Base-by-base conservation (phyloP, 2,888 invertebrate species). In the Ennomos quercinarius region DNA sequence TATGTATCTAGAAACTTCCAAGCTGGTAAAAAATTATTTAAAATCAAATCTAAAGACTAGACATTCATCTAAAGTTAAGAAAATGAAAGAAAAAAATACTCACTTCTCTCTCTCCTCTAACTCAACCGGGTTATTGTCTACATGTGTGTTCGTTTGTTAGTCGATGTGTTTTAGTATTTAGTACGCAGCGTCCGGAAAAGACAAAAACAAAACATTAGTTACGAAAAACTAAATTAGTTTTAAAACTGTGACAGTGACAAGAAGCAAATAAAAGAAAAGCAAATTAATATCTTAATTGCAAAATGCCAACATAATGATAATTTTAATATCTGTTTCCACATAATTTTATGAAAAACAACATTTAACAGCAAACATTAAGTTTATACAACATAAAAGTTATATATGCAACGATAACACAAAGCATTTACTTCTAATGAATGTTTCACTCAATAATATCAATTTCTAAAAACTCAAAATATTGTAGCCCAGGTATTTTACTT, bases 71-170 rank as follows among this genome's bases (percentile, higher is more conserved):
- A 66, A 46, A 50, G 41, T 47, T 36, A 56, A 47, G n/a, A 38
- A 50, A 57, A 61, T 49, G n/a, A 51, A 53, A 58, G 34, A 40
- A 52, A n/a, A 53, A 57, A 44, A 49, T 65, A 63, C 96, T 96
- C 95, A 96, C 96, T 96, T 96, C 92, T 96, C 96, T 83, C 96
- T 94, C 90, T 96, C 96, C 89, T 96, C 96, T 94, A 96, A 93
- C 85, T 96, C 95, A 90, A 96, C 95, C 71, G 95, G 95, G 89
- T 95, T 96, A 94, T 95, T 96, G 93, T 96, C 96, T 96, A 50
- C 35, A 37, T 35, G 42, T 53, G 12, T 43, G 94, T 70, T 71
- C 76, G 73, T 77, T 75, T 76, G 83, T 84, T 84, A 83, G 81
- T 84, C 74, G 78, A 78, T 49, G 63, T 62, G 61, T 74, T 84